These are phyloP conservation scores for Chesias legatella DNA, from an alignment of 2,888 invertebrate species.

Conservation along the genomic window DNA sequence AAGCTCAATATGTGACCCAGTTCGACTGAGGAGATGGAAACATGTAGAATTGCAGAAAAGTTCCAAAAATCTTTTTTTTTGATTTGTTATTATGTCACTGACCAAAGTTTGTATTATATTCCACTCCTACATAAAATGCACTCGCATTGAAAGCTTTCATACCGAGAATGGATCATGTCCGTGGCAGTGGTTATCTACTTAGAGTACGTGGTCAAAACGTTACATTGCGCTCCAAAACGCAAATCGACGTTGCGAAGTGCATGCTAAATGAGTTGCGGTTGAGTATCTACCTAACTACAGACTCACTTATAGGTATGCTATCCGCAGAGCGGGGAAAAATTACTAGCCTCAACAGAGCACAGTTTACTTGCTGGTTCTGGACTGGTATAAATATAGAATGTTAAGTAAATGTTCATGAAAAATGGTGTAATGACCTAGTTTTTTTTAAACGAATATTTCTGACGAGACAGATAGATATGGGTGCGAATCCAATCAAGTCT, in stretches of 20 bases:
- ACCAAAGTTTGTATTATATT: no score
- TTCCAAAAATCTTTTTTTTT: no score
- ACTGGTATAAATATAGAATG: neutral
- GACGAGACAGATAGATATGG: constrained; percentile 30
- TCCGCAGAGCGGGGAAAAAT: constrained; percentile 8
- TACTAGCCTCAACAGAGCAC: neutral
- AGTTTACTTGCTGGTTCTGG: neutral
- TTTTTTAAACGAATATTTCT: constrained; percentile 25
- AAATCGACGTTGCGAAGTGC: constrained; percentile 29
- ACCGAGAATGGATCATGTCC: constrained; percentile 22
- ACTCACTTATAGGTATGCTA: constrained; percentile 1
- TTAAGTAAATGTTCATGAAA: constrained; percentile 8
- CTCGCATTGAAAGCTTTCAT: constrained; percentile 18
- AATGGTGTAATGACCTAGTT: constrained; percentile 10
- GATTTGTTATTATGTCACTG: no score
- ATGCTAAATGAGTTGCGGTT: constrained; percentile 27
- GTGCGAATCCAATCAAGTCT: constrained; percentile 25
- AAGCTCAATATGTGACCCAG: no score
- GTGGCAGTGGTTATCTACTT: constrained; percentile 22
- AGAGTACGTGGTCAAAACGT: constrained; percentile 27
- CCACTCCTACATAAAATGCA: constrained; percentile 7
- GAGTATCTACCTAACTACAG: constrained; percentile 1
- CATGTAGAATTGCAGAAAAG: no score
- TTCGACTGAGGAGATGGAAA: no score
- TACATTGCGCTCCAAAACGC: constrained; percentile 30